phyloP scores from a whole-genome alignment of 2,113 vertebrate species.

The Puffinus mauretanicus region DNA sequence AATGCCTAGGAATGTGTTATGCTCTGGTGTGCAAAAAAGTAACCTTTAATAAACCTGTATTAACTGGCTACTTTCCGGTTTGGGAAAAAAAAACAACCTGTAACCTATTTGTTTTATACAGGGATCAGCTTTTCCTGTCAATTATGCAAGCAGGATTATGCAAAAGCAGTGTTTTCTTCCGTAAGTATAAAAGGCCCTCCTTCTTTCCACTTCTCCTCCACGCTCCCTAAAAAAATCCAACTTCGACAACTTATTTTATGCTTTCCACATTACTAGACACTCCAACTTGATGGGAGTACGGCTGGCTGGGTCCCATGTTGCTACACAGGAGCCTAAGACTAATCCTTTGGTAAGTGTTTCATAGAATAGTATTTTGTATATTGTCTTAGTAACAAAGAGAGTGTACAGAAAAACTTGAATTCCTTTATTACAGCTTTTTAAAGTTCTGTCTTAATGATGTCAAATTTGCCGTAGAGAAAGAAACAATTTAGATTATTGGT shows the following conservation, averaged over 20 bases:
- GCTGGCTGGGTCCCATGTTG: conserved; percentile 33
- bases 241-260: not conserved
- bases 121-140: conserved; percentile 49
- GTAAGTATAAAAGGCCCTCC: conserved; percentile 64
- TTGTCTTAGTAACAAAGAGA: not conserved
- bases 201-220: not conserved
- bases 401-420: not conserved
- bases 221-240: not conserved
- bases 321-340: conserved; percentile 27
- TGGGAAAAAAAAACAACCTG: not conserved
- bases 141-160: conserved; percentile 1
- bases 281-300: conserved; percentile 32
- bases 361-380: not conserved
- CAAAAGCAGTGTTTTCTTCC: conserved; percentile 31
- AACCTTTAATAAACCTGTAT: not conserved
- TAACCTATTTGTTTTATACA: conserved; percentile 30
- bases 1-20: not conserved
- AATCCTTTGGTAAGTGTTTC: conserved; percentile 68
- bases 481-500: not conserved
- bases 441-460: not conserved
- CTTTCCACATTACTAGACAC: conserved; percentile 15
- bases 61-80: not conserved
- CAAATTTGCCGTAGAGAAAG: not conserved
- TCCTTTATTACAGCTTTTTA: not conserved
- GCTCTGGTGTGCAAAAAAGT: not conserved